phyloP scores from a whole-genome alignment of 2,888 invertebrate genomes.

The Lypha dubia region DNA sequence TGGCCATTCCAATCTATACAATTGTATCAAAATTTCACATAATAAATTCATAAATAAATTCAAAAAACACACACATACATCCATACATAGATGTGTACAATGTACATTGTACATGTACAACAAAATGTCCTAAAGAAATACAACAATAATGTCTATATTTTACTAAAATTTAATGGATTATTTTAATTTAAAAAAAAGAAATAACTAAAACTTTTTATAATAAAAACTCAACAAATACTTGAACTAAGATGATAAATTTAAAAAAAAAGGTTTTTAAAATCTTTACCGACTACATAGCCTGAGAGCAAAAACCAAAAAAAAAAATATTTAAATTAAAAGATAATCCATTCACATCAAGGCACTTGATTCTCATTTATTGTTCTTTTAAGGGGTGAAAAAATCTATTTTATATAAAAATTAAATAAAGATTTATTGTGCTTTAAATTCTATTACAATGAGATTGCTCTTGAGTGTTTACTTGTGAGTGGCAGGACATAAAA shows the following conservation, averaged over 20 bases:
- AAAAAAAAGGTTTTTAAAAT: constrained; percentile 25
- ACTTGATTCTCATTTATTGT: background rate
- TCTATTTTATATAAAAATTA: background rate
- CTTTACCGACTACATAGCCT: background rate
- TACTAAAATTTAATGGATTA: constrained; percentile 37
- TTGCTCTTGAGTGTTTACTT: background rate
- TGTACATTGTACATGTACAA: background rate
- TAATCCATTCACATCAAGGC: constrained; percentile 38
- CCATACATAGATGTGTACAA: background rate
- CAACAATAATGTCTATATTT: constrained; percentile 1
- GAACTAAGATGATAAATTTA: constrained; percentile 16
- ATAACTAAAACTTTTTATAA: background rate
- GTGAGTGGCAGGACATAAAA: background rate
- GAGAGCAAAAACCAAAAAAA: background rate
- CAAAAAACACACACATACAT: too few species aligned
- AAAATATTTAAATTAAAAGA: constrained; percentile 24
- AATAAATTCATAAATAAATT: constrained; percentile 66
- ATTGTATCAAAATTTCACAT: constrained; percentile 38
- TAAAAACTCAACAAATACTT: constrained; percentile 1
- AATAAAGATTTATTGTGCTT: background rate
- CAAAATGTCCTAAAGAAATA: background rate
- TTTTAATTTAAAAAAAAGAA: constrained; percentile 56
- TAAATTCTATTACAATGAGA: background rate
- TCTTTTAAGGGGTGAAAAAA: background rate
- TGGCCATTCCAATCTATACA: constrained; percentile 33